phyloP scores from a whole-genome alignment of 2,888 invertebrate genomes.

The Scelioninae gen. 1 region DNA sequence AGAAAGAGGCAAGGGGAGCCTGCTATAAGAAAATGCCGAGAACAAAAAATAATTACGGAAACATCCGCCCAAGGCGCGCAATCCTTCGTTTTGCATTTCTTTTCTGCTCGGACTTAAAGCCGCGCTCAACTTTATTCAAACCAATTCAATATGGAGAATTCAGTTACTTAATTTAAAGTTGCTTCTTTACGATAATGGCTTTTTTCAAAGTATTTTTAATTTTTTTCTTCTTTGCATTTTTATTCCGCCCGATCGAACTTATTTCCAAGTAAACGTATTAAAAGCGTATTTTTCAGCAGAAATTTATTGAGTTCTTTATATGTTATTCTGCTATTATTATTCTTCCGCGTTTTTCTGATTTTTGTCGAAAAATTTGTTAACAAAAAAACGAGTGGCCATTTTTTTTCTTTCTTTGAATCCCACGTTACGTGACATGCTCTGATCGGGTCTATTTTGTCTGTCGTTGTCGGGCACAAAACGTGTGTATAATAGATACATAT shows the following conservation, averaged over 20 bases:
- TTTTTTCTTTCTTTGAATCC: too few species aligned
- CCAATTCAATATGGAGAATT: constrained; percentile 43
- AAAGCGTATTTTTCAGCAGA: constrained; percentile 11
- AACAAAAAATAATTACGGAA: constrained; percentile 26
- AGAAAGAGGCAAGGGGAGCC: not conserved
- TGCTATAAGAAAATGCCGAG: not conserved
- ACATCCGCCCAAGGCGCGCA: constrained; percentile 15
- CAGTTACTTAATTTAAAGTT: constrained; percentile 51
- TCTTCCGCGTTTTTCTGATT: not conserved
- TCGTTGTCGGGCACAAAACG: not conserved
- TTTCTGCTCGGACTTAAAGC: constrained; percentile 21
- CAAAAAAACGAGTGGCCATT: not conserved
- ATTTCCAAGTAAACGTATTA: constrained; percentile 28
- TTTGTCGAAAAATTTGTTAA: constrained; percentile 3
- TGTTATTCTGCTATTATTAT: not conserved
- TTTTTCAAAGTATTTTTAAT: constrained; percentile 19
- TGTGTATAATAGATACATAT: constrained; percentile 12
- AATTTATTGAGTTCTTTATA: not conserved
- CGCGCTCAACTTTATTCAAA: constrained; percentile 27
- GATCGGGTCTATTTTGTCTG: constrained; percentile 12
- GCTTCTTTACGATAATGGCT: constrained; percentile 47
- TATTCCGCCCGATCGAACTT: constrained; percentile 19
- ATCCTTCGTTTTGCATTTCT: constrained; percentile 37
- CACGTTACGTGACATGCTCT: constrained; percentile 15
- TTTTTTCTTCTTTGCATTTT: constrained; percentile 11